These are phyloP conservation scores for Rutilus rutilus DNA, from an alignment of 2,113 vertebrate genomes.

Conservation along the genomic window DNA sequence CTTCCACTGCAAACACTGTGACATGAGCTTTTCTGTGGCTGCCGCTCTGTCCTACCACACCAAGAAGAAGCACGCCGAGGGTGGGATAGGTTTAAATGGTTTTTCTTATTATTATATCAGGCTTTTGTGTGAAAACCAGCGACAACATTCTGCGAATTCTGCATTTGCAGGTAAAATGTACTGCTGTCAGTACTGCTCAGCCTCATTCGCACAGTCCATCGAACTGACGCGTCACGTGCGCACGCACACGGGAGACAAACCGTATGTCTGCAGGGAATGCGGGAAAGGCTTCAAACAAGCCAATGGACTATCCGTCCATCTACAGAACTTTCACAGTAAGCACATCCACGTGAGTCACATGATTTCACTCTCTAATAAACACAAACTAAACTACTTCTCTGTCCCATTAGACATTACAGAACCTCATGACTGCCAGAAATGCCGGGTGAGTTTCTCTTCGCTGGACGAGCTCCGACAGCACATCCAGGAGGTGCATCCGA, in stretches of 20 bases:
- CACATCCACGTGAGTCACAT: not conserved
- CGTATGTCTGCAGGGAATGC: slow-evolving; percentile 86
- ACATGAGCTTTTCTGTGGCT: slow-evolving; percentile 87
- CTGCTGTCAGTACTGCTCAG: slow-evolving; percentile 86
- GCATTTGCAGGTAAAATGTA: slow-evolving; percentile 86
- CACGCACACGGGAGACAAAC: slow-evolving; percentile 88
- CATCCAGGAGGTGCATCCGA: slow-evolving; percentile 82
- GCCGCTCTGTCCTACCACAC: slow-evolving; percentile 88
- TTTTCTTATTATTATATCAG: not conserved
- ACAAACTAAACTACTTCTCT: not conserved
- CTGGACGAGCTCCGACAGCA: slow-evolving; percentile 85
- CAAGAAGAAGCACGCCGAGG: slow-evolving; percentile 90
- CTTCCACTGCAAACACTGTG: slow-evolving; percentile 86
- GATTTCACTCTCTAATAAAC: not conserved
- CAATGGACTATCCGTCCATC: slow-evolving; percentile 86
- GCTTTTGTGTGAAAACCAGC: not conserved
- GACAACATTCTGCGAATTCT: not conserved
- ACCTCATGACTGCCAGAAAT: slow-evolving; percentile 89
- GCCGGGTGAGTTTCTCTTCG: slow-evolving; percentile 85
- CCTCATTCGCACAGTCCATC: slow-evolving; percentile 87
- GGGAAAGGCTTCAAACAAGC: slow-evolving; percentile 91
- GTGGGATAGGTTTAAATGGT: slow-evolving; percentile 61
- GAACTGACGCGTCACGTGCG: slow-evolving; percentile 86
- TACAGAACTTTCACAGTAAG: slow-evolving; percentile 88
- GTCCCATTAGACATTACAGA: slow-evolving; percentile 78